phyloP scores from a whole-genome alignment of 2,888 invertebrate species.

The Chymomyza caudatula region DNA sequence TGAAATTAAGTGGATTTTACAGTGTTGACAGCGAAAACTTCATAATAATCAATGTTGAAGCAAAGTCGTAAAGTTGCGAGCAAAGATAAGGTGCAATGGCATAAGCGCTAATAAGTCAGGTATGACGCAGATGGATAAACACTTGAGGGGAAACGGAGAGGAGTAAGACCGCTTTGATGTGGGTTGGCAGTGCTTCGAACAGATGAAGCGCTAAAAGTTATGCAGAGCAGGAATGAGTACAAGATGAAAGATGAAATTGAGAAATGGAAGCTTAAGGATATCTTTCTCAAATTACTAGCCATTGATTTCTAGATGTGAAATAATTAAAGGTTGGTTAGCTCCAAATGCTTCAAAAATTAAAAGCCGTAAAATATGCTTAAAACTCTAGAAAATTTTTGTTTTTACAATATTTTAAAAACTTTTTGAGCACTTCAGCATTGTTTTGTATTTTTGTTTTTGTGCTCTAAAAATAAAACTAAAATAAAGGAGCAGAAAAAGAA shows the following conservation, averaged over 20 bases:
- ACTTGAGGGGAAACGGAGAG: conserved; percentile 19
- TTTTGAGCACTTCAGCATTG: conserved; percentile 23
- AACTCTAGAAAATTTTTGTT: conserved; percentile 14
- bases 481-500: conserved; percentile 9
- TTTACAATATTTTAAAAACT: conserved; percentile 16
- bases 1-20: conserved; percentile 53
- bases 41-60: conserved; percentile 44
- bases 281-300: not conserved
- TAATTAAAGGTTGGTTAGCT: conserved; percentile 34
- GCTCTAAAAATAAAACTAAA: not conserved
- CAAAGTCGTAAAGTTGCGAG: conserved; percentile 10
- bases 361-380: not conserved
- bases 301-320: no score
- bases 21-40: conserved; percentile 48
- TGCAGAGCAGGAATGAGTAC: not conserved
- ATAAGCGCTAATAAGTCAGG: conserved; percentile 52
- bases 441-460: conserved; percentile 1
- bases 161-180: conserved; percentile 28
- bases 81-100: conserved; percentile 16
- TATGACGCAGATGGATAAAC: conserved; percentile 35
- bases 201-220: conserved; percentile 21
- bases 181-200: conserved; percentile 27
- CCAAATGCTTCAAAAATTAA: conserved; percentile 3
- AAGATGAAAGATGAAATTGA: conserved; percentile 20
- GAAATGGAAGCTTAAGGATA: conserved; percentile 38